A percentile compares a stretch with the other conserved stretches of the same genome.
Conservation (phyloP, 2,888 invertebrate species). For the Lasioglossum villosulum region DNA sequence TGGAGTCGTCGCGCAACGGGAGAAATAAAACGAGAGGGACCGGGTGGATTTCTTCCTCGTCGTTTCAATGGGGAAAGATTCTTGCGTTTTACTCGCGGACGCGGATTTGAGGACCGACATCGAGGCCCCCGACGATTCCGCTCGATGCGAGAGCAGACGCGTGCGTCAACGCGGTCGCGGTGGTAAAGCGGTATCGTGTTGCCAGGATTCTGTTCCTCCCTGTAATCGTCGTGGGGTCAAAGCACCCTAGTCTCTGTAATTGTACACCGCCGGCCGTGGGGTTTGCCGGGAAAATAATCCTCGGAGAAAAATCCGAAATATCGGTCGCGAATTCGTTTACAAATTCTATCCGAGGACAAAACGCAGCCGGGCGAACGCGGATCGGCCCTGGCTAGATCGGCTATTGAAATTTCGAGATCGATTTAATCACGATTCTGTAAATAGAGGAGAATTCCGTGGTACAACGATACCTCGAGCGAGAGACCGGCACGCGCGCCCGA, state of each 20-base stretch:
- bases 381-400: neutral
- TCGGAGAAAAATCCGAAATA: slow-evolving; percentile 43
- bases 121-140: neutral
- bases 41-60: slow-evolving; percentile 3
- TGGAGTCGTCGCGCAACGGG: slow-evolving; percentile 36
- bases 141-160: neutral
- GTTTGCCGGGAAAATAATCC: slow-evolving; percentile 20
- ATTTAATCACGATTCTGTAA: slow-evolving; percentile 45
- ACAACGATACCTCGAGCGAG: slow-evolving; percentile 14
- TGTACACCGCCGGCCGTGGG: slow-evolving; percentile 8
- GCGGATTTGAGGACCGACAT: neutral
- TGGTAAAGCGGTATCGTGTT: slow-evolving; percentile 37
- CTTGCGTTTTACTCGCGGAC: neutral
- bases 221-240: slow-evolving; percentile 52
- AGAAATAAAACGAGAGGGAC: slow-evolving; percentile 26
- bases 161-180: slow-evolving; percentile 16
- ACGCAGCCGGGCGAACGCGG: neutral
- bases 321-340: slow-evolving; percentile 30
- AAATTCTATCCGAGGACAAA: slow-evolving; percentile 12
- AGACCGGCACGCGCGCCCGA: slow-evolving; percentile 16
- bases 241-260: slow-evolving; percentile 41
- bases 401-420: slow-evolving; percentile 46
- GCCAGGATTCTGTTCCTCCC: slow-evolving; percentile 39
- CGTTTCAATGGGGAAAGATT: slow-evolving; percentile 19
- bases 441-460: slow-evolving; percentile 29